Conservation (phyloP, 2,888 invertebrate species). For the Ectobius pallidus region DNA sequence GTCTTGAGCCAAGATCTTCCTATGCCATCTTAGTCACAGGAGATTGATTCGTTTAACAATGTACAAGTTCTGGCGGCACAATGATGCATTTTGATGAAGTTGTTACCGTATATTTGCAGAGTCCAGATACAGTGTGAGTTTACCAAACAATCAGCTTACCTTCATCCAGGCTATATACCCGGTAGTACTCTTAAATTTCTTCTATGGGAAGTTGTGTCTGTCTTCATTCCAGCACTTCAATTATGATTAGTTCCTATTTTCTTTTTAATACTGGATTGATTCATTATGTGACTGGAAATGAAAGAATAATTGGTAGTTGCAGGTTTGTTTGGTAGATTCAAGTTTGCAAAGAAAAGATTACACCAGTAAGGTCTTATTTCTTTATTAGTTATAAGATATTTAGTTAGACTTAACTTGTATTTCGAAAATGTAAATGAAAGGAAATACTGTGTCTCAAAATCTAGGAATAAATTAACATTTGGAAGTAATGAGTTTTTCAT, state of each 20-base stretch:
- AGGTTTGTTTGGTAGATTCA: constrained; percentile 22
- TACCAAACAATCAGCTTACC: background rate
- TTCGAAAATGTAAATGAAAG: constrained; percentile 41
- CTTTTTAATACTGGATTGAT: background rate
- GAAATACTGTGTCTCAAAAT: constrained; percentile 33
- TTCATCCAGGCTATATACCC: no score
- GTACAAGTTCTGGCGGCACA: background rate
- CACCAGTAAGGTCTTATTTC: constrained; percentile 20
- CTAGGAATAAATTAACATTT: constrained; percentile 35
- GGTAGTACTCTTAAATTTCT: no score
- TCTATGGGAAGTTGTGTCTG: background rate
- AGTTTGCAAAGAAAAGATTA: constrained; percentile 16
- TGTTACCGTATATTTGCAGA: background rate
- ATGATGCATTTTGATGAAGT: background rate
- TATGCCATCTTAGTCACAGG: constrained; percentile 2
- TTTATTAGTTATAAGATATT: constrained; percentile 31
- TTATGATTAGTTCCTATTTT: constrained; percentile 8
- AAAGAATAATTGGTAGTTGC: background rate
- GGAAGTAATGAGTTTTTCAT: background rate
- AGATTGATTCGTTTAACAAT: background rate
- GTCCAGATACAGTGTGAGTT: background rate
- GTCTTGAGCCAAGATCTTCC: background rate
- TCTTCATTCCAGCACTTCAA: background rate
- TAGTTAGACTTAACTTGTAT: constrained; percentile 41
- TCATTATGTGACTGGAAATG: background rate